Evolutionary conservation across 2,113 vertebrate species (phyloP), one percentile per base, ranked within the genome.

Genomic region (Mus pahari): DNA sequence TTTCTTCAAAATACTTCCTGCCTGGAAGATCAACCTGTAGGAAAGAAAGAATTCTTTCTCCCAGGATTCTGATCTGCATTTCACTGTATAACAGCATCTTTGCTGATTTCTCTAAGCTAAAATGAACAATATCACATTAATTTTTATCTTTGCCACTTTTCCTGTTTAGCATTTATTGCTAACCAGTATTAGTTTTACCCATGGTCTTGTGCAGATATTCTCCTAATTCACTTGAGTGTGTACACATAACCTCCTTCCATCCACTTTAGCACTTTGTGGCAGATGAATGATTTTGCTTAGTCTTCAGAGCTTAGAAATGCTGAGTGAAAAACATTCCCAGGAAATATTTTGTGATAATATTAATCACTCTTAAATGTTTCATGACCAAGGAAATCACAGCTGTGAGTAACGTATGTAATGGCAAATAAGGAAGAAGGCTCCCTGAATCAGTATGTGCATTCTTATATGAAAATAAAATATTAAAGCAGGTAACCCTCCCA

Each of bases 151-250:
- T 62, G n/a, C n/a, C 60, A 22, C 5, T 91, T 91, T 16, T 55
- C 26, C 64, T 60, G 17, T 14, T 2, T 26, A 86, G 13, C 26
- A 66, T 8, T 6, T 91, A 74, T 48, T 24, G 50, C 17, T 28
- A 17, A 96, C 2, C 78, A 5, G 31, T 92, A 42, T 81, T 3
- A 58, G 33, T 58, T n/a, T 53, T 58, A 14, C 55, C 53, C 78
- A 7, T 81, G n/a, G 58, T 58, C 74, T 11, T 39, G 11, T 16
- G 48, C 0, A 79, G 2, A 55, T 42, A 71, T 22, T 89, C 31
- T 91, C 66, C 55, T 90, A 94, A 95, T 55, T 90, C 42, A 74
- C 66, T 95, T 87, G 9, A 86, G 3, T 82, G 22, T 77, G 87
- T 70, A 24, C 0, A 16, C 0, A 70, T 84, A 3, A 5, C 12